Evolutionary conservation across 2,888 invertebrate genomes (phyloP).

Genomic region (Coronaproctus castanopsis): DNA sequence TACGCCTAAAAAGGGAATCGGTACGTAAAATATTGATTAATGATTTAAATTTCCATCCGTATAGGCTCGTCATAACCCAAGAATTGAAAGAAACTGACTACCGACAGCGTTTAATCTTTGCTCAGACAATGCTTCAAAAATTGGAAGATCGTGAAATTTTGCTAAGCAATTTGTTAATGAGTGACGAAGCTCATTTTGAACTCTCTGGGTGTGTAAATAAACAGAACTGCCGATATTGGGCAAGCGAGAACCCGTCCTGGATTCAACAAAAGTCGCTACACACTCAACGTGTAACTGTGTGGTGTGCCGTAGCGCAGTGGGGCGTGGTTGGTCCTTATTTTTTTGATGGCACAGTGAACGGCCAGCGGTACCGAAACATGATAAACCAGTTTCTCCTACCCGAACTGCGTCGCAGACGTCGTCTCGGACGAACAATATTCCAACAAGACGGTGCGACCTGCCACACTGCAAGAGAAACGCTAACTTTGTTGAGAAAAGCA

Average conservation of each 20-base stretch:
- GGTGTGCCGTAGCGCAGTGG: too few relatives aligned
- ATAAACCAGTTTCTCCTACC: slow-evolving; percentile 9
- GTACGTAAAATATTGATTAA: too few relatives aligned
- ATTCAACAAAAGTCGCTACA: slow-evolving; percentile 12
- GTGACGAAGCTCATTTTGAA: too few relatives aligned
- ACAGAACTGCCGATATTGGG: slow-evolving; percentile 16
- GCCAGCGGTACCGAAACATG: slow-evolving; percentile 11
- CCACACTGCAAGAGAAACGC: too few relatives aligned
- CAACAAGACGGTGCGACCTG: too few relatives aligned
- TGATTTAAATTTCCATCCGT: slow-evolving; percentile 13
- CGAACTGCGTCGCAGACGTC: too few relatives aligned
- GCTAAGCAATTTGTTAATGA: not conserved
- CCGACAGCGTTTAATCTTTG: not conserved
- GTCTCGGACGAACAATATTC: too few relatives aligned
- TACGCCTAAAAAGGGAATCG: too few relatives aligned
- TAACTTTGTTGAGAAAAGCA: too few relatives aligned
- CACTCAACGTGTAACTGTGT: slow-evolving; percentile 11
- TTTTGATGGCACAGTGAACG: too few relatives aligned
- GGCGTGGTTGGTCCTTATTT: slow-evolving; percentile 9
- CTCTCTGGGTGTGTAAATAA: slow-evolving; percentile 19
- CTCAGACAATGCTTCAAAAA: too few relatives aligned
- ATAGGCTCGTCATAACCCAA: slow-evolving; percentile 14
- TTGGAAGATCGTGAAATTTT: slow-evolving; percentile 1
- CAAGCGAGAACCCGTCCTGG: slow-evolving; percentile 3
- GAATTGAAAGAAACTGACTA: slow-evolving; percentile 8